Conservation (phyloP, 2,797 vertebrate genomes). For the Centroberyx gerrardi region DNA sequence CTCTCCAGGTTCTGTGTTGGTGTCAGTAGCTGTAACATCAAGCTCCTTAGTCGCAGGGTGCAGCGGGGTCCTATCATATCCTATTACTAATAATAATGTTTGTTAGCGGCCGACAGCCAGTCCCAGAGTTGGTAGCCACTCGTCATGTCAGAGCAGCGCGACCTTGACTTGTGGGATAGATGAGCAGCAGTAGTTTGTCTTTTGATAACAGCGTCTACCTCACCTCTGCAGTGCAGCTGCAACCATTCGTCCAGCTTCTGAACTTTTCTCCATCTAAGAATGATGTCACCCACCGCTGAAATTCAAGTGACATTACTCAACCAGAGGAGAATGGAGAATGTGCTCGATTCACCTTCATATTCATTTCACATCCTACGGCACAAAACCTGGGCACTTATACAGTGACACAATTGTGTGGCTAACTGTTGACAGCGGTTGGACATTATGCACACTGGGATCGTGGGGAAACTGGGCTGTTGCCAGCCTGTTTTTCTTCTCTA, state of each 20-base stretch:
- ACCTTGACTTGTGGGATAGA: conserved; percentile 76
- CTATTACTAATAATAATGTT: conserved; percentile 77
- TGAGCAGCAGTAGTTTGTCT: conserved; percentile 65
- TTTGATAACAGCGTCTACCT: conserved; percentile 65
- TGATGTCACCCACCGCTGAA: conserved; percentile 77
- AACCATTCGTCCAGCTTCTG: conserved; percentile 62
- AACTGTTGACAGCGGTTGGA: conserved; percentile 76
- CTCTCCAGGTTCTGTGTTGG: conserved; percentile 11
- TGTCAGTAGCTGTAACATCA: conserved; percentile 37
- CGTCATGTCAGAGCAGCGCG: conserved; percentile 64
- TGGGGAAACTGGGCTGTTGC: conserved; percentile 76
- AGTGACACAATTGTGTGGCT: conserved; percentile 72
- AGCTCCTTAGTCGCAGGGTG: conserved; percentile 53
- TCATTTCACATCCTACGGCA: conserved; percentile 74
- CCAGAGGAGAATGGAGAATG: conserved; percentile 70
- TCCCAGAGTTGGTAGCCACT: conserved; percentile 67
- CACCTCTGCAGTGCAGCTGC: conserved; percentile 60
- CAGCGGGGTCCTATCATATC: conserved; percentile 63
- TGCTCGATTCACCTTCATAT: conserved; percentile 77
- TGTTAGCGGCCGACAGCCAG: conserved; percentile 64
- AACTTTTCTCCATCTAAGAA: conserved; percentile 70
- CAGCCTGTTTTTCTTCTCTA: conserved; percentile 79
- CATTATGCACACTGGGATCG: conserved; percentile 74
- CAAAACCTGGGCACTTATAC: conserved; percentile 64
- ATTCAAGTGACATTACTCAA: conserved; percentile 81